These are phyloP conservation scores for Monarcha castaneiventris DNA, from an alignment of 2,113 vertebrate species.

Conservation along the genomic window DNA sequence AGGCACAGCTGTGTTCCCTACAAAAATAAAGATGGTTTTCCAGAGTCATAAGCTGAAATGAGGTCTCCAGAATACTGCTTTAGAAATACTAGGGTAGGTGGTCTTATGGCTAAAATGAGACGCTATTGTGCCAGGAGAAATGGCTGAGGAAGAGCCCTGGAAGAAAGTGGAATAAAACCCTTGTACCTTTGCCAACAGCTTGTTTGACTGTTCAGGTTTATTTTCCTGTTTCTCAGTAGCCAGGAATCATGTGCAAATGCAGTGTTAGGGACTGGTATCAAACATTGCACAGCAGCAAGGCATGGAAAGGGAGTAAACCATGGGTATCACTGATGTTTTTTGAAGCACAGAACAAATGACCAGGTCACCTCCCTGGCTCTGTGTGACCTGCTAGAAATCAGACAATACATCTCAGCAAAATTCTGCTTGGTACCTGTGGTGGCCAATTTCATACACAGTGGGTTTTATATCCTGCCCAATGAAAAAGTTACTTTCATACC, in stretches of 20 bases:
- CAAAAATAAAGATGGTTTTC: neutral
- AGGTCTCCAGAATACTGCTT: neutral
- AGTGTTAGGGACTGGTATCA: neutral
- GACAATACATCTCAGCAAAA: neutral
- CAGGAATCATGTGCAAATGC: neutral
- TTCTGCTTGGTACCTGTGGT: neutral
- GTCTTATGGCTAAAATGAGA: neutral
- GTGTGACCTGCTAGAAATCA: neutral
- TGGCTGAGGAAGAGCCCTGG: neutral
- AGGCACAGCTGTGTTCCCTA: neutral
- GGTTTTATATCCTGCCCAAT: neutral
- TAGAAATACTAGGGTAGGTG: neutral
- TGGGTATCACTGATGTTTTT: neutral
- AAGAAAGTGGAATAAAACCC: neutral
- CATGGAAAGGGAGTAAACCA: neutral
- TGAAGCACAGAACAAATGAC: neutral
- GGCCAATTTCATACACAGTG: neutral
- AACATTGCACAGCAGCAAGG: neutral
- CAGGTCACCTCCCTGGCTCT: neutral
- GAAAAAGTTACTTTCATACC: neutral
- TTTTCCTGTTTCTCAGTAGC: neutral
- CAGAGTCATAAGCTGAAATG: neutral
- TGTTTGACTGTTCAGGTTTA: neutral
- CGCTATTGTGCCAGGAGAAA: neutral
- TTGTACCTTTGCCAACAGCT: neutral